Evolutionary conservation across 2,797 vertebrate genomes (phyloP).

Genomic region (Sebastes flavidus): DNA sequence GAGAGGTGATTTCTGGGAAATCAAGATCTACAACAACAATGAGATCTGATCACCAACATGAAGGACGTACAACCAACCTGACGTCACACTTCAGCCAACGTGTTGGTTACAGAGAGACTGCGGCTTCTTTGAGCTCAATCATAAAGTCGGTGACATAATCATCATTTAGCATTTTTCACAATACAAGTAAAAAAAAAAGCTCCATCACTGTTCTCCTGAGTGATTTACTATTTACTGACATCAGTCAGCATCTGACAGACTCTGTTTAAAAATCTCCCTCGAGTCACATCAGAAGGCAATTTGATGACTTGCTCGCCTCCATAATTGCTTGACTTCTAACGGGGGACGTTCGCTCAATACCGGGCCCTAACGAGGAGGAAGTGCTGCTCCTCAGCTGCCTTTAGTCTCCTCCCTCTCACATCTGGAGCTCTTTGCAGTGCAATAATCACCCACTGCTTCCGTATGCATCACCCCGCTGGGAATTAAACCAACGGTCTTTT

Average conservation of each 20-base stretch:
- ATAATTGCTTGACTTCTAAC: conserved; percentile 7
- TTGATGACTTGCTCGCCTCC: background rate
- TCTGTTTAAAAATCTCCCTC: background rate
- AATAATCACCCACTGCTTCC: conserved; percentile 3
- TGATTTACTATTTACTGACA: background rate
- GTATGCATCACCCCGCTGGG: conserved; percentile 16
- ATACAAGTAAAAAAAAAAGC: background rate
- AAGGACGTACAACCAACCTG: background rate
- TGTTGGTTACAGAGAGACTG: no score
- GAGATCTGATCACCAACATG: no score
- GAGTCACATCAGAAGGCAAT: background rate
- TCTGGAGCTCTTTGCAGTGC: background rate
- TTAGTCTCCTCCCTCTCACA: background rate
- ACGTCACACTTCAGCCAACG: background rate
- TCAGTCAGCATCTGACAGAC: background rate
- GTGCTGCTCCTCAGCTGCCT: background rate
- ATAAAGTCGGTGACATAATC: background rate
- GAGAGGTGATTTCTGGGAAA: no score
- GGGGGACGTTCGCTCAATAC: background rate
- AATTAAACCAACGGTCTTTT: background rate
- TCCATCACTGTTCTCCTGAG: background rate
- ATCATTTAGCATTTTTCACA: background rate
- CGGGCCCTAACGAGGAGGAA: background rate
- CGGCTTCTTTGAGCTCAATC: background rate
- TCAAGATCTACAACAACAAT: no score